Evolutionary conservation across 1,140 invertebrate species (phyloP), one percentile per base, ranked within the genome.

Genomic region (Venturia canescens): DNA sequence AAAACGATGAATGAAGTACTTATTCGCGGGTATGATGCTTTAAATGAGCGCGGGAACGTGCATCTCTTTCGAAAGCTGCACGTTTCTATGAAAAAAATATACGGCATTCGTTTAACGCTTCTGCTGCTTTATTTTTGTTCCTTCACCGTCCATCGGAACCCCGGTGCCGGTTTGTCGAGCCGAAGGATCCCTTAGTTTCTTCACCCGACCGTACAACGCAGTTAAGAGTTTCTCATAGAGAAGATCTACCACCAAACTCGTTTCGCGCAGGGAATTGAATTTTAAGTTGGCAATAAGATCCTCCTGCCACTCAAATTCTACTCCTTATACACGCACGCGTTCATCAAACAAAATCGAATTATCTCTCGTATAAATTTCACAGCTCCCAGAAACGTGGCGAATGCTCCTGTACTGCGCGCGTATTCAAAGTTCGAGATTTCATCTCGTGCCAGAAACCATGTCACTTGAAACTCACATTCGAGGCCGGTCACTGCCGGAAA

Each of bases 1-100:
- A 74, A 72, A 44, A 34, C 71, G 71, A 27, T 57, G 48, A 74
- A 74, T 74, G 71, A 57, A 29, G 26, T 48, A 53, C 38, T 74
- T 74, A 57, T 57, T 57, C 13, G 21, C 18, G 71, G 38, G 21
- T 23, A 72, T 72, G 23, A 72, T 72, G n/a, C n/a, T n/a, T 44
- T 44, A 9, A 44, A 44, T 44, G 7, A 44, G 38, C 38, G 38
- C 38, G 38, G 38, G 38, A 44, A 44, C 38, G 38, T 4, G 38
- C 38, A 44, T 44, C 11, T 44, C 7, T 44, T 44, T 44, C 11
- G 13, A 44, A 44, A 44, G 38, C 38, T 44, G 38, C n/a, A n/a
- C n/a, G n/a, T 44, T 44, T 44, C 13, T 13, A 44, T 44, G 1
- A 6, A 44, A 44, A n/a, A n/a, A n/a, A n/a, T n/a, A 44, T 44